These are phyloP conservation scores for Gerris buenoi DNA, from an alignment of 1,140 invertebrate genomes.

Conservation along the genomic window DNA sequence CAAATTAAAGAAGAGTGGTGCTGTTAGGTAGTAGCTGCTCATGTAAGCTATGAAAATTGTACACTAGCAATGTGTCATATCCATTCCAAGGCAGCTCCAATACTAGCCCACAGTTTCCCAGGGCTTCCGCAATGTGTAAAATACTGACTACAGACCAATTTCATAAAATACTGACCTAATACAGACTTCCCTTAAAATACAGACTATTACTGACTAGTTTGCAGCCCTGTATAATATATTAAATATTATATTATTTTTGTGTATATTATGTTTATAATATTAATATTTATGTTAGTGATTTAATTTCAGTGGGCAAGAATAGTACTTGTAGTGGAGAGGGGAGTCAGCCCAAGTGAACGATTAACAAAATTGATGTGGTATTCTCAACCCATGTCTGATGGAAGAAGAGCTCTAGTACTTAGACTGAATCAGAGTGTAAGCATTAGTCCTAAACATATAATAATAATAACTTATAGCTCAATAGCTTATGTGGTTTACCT, in stretches of 20 bases:
- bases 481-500: too few species aligned
- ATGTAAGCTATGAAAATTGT: too few species aligned
- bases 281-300: constrained; percentile 9
- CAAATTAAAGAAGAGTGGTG: too few species aligned
- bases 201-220: too few species aligned
- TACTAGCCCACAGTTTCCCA: too few species aligned
- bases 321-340: constrained; percentile 89
- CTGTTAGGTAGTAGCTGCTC: too few species aligned
- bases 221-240: not conserved
- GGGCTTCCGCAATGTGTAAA: too few species aligned
- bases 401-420: constrained; percentile 68
- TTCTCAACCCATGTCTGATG: constrained; percentile 90
- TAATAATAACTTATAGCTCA: too few species aligned
- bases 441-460: too few species aligned
- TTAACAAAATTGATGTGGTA: constrained; percentile 73
- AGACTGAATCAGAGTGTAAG: constrained; percentile 65
- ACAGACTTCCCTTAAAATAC: too few species aligned
- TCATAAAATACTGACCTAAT: not conserved
- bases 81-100: too few species aligned
- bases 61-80: too few species aligned
- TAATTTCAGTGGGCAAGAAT: constrained; percentile 81
- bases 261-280: not conserved
- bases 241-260: constrained; percentile 5
- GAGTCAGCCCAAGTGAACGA: constrained; percentile 73
- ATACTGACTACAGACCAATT: not conserved